phyloP scores from a whole-genome alignment of 2,113 vertebrate genomes.

The Prunella himalayana region DNA sequence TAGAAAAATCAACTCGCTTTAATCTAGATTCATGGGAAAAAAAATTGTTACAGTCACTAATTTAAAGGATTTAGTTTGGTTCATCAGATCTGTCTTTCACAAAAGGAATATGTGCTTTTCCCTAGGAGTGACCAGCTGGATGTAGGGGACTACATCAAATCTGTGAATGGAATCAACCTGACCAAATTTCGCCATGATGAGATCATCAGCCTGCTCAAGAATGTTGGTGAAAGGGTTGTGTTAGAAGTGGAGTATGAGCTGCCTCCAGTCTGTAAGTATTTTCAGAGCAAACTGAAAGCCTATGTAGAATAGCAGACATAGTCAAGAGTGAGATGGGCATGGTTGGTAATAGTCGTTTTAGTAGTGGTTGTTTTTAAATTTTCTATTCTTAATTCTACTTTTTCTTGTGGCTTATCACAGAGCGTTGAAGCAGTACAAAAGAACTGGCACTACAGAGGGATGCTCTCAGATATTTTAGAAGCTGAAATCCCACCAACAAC shows the following conservation, averaged over 20 bases:
- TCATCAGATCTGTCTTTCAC: neutral
- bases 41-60: neutral
- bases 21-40: neutral
- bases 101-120: neutral
- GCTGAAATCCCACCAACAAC: neutral
- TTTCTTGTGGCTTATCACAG: neutral
- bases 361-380: neutral
- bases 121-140: conserved; percentile 95
- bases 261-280: conserved; percentile 90
- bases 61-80: neutral
- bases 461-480: neutral
- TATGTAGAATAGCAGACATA: fast-evolving
- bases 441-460: neutral
- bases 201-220: conserved; percentile 97
- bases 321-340: neutral
- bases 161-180: conserved; percentile 97
- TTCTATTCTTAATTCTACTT: neutral
- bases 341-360: neutral
- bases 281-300: neutral
- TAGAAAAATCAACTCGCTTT: neutral
- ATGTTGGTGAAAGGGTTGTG: conserved; percentile 93
- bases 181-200: conserved; percentile 96
- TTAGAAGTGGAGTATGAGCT: conserved; percentile 97
- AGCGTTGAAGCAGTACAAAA: neutral
- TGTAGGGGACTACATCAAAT: conserved; percentile 96